A percentile compares a stretch with the other conserved stretches of the same genome.
Conservation (phyloP, 1,140 invertebrate species). For the Heliconius hermathena region DNA sequence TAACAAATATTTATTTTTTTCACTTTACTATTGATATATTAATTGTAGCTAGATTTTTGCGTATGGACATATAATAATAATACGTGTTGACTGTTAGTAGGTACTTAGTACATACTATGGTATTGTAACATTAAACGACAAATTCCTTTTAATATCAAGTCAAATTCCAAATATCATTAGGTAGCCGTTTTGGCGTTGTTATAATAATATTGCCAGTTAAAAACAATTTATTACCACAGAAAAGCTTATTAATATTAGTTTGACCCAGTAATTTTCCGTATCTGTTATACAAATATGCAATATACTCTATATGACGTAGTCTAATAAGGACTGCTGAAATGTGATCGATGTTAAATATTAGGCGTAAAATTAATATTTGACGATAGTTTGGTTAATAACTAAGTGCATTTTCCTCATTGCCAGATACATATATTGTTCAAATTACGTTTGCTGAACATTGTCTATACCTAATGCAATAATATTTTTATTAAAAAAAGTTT, state of each 20-base stretch:
- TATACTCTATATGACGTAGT: slow-evolving; percentile 2
- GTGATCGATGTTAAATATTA: background rate
- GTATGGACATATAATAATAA: too few relatives aligned
- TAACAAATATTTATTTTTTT: too few relatives aligned
- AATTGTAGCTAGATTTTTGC: too few relatives aligned
- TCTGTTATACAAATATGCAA: slow-evolving; percentile 4
- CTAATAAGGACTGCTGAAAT: background rate
- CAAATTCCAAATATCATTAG: background rate
- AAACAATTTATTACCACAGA: background rate
- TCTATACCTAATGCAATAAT: too few relatives aligned
- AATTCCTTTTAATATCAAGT: too few relatives aligned
- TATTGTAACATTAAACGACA: too few relatives aligned
- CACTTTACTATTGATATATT: too few relatives aligned
- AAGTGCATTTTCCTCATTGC: background rate
- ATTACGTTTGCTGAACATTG: too few relatives aligned
- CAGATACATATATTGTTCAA: background rate
- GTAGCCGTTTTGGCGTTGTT: background rate
- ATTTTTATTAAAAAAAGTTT: too few relatives aligned
- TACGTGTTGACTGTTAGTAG: too few relatives aligned
- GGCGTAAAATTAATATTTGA: background rate
- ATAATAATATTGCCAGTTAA: background rate
- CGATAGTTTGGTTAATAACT: background rate
- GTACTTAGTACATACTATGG: too few relatives aligned
- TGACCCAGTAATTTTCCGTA: slow-evolving; percentile 7
- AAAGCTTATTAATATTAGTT: background rate